These are phyloP conservation scores for Astyanax mexicanus DNA, from an alignment of 2,797 vertebrate species.

Conservation along the genomic window DNA sequence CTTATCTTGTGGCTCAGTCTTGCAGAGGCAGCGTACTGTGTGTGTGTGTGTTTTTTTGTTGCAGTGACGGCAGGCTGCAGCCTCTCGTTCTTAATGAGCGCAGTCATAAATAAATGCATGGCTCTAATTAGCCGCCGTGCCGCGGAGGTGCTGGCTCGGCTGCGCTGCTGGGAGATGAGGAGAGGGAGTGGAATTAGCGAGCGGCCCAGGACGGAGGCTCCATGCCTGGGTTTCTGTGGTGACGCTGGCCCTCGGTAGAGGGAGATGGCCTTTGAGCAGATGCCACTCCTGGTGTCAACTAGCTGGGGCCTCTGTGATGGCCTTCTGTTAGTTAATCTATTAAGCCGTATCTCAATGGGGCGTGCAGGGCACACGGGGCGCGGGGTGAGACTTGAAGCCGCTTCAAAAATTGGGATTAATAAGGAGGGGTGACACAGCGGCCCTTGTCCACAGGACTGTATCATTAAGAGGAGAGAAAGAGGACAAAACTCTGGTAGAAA, in stretches of 20 bases:
- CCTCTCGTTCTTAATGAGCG: constrained; percentile 72
- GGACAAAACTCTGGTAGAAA: background rate
- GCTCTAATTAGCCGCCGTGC: constrained; percentile 82
- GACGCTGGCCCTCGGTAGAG: constrained; percentile 73
- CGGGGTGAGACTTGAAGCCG: constrained; percentile 60
- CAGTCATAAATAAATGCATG: constrained; percentile 85
- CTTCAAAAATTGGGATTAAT: constrained; percentile 59
- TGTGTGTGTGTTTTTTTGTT: background rate
- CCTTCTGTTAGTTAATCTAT: constrained; percentile 81
- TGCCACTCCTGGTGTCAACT: constrained; percentile 77
- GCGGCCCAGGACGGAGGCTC: constrained; percentile 71
- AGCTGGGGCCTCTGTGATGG: constrained; percentile 68
- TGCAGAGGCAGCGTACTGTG: background rate
- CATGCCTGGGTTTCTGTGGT: constrained; percentile 74
- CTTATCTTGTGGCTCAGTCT: constrained; percentile 26
- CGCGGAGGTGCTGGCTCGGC: constrained; percentile 37
- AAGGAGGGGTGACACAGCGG: constrained; percentile 48
- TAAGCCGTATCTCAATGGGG: constrained; percentile 75
- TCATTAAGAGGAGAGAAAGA: constrained; percentile 7
- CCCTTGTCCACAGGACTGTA: constrained; percentile 14
- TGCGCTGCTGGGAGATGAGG: constrained; percentile 41
- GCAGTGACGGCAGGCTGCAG: constrained; percentile 32
- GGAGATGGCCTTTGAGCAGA: constrained; percentile 86
- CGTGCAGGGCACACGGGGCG: constrained; percentile 57
- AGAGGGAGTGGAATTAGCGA: constrained; percentile 74